Evolutionary conservation across 2,888 invertebrate species (phyloP), one percentile per base, ranked within the genome.

Genomic region (Rhopalosiphum nymphaeae): DNA sequence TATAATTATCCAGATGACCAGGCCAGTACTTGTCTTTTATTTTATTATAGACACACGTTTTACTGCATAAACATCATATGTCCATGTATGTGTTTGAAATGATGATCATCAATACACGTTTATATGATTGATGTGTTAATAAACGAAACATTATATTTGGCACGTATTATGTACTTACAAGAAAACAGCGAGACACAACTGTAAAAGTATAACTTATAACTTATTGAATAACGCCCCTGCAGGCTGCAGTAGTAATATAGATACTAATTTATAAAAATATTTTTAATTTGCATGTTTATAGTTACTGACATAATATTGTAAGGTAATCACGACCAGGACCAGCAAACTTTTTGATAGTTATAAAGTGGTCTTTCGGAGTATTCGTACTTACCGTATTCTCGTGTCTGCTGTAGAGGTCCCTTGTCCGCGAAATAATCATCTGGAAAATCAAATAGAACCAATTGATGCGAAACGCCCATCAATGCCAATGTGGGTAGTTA

Each of bases 401-500:
- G 84, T 21, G 89, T 61, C 26, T 46, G 89, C 16, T 49, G 61
- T 56, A 26, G 44, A 87, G 94, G 94, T 91, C 94, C 61, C 94
- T 94, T 91, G 94, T 90, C 86, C 67, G 86, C 94, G n/a, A 94
- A 94, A 91, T 94, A 91, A 94, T 94, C 85, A 87, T 91, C 94
- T 94, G 91, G 94, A 94, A 91, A 94, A 94, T 94, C 94, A 94
- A 94, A 94, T 87, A 94, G 94, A 94, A 94, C 94, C 91, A 53
- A 94, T 91, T 91, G 91, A 94, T 53, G 94, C 67, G 91, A 91
- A 91, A 94, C 94, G 94, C 57, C 91, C 94, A 94, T 91, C 94
- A 94, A 94, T 94, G 94, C 44, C 91, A 91, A 86, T 29, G 94
- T 49, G 86, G 86, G 42, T 94, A 91, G 42, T 53, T 91, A 94